Base-by-base conservation (phyloP, 2,797 vertebrate species). In the Danio choprae region DNA sequence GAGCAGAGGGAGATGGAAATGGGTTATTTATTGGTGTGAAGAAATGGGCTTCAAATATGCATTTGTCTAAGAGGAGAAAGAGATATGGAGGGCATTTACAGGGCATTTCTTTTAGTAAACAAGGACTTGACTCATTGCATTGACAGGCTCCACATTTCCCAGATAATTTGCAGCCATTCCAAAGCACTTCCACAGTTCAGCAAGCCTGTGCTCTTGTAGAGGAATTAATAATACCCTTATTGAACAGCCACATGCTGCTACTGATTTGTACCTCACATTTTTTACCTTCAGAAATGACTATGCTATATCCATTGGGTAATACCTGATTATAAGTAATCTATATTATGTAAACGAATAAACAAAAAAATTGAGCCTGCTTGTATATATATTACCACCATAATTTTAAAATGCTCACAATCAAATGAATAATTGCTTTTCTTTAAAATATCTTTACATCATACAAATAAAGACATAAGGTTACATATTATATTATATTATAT, bases 1-100 rank as follows among this genome's bases (percentile, higher is more conserved):
- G 88, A 86, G 78, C 85, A 83, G 81, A 67, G 72, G 74, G 79
- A 67, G 63, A 87, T 53, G 53, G 76, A 87, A 87, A 87, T 81
- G 85, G 79, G 86, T 87, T 89, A 87, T 90, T 89, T 87, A 89
- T 64, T 68, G 62, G 79, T 68, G 50, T 55, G 76, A 81, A 64
- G 84, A 80, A 84, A 83, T 85, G 83, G 82, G 58, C 81, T 84
- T 62, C 41, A 71, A 46, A n/a, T 65, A 67, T 50, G 82, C 10
- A 44, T 43, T 46, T 69, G 73, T 81, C 84, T 80, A 44, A 83
- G 64, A 78, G 86, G 18, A 62, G 68, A 83, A 11, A 18, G 18
- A 81, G 55, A 87, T 82, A 62, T 48, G 18, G 69, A 62, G 58
- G 62, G 58, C 44, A 62, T 20, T 59, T 76, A 68, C 53, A 62